Evolutionary conservation across 2,888 invertebrate species (phyloP).

Genomic region (Sinhomidia bicolor): DNA sequence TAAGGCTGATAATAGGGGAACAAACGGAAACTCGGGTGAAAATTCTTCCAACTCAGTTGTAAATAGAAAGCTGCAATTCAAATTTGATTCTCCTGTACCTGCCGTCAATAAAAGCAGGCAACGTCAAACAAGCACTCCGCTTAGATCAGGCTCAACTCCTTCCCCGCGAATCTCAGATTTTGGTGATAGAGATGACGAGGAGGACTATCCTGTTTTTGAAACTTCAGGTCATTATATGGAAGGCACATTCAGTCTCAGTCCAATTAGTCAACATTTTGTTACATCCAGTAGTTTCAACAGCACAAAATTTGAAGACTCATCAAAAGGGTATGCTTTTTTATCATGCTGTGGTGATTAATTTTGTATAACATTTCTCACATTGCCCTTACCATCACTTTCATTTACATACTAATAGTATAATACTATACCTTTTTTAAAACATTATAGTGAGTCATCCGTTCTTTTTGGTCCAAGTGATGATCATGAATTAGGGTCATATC

Average conservation of each 20-base stretch:
- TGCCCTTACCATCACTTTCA: no score
- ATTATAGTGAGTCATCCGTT: slow-evolving; percentile 60
- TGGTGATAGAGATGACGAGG: slow-evolving; percentile 55
- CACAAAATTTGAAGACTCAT: slow-evolving; percentile 9
- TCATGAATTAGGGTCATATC: slow-evolving; percentile 77
- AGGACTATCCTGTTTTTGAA: slow-evolving; percentile 64
- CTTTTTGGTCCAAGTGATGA: slow-evolving; percentile 78
- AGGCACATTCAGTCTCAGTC: slow-evolving; percentile 74
- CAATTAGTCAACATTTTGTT: slow-evolving; percentile 71
- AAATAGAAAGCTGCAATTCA: slow-evolving; percentile 49
- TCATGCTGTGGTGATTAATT: background rate
- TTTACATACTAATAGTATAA: background rate
- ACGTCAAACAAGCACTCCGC: slow-evolving; percentile 78
- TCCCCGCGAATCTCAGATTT: slow-evolving; percentile 69
- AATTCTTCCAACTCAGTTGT: slow-evolving; percentile 7
- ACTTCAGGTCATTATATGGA: slow-evolving; percentile 65
- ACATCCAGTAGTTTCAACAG: slow-evolving; percentile 43
- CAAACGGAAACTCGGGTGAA: background rate
- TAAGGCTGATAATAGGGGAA: background rate
- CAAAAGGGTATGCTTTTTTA: slow-evolving; percentile 30
- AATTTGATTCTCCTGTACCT: slow-evolving; percentile 49
- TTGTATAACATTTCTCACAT: no score
- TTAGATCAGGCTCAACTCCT: slow-evolving; percentile 73
- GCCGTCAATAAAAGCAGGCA: slow-evolving; percentile 20
- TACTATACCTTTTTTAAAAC: no score